Conservation (phyloP, 2,797 vertebrate species). For the Varecia variegata region DNA sequence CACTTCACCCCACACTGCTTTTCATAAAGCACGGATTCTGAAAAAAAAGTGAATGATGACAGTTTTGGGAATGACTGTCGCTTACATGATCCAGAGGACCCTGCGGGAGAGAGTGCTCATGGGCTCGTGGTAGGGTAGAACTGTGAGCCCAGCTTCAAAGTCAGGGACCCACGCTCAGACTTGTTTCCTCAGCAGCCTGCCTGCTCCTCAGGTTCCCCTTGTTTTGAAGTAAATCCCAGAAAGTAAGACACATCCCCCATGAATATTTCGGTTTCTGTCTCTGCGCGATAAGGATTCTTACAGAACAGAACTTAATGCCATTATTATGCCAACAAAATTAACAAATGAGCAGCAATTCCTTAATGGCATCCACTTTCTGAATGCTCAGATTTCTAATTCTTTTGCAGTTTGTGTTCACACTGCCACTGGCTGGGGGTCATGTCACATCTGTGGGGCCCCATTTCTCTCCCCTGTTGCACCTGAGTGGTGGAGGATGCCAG, state of each 20-base stretch:
- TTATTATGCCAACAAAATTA: background rate
- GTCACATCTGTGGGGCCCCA: background rate
- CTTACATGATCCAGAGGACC: background rate
- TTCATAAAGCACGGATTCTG: background rate
- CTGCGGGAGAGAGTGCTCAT: background rate
- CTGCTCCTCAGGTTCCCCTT: no score
- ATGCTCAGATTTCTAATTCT: background rate
- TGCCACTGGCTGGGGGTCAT: background rate
- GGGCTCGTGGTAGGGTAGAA: no score
- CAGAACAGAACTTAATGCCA: background rate
- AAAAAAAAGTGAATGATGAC: background rate
- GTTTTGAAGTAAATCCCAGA: background rate
- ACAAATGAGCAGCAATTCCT: background rate
- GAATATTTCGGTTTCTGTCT: no score
- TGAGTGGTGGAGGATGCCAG: background rate
- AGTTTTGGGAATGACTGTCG: background rate
- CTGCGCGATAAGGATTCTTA: background rate
- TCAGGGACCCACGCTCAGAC: background rate
- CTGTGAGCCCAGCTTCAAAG: background rate
- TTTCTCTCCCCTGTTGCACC: background rate
- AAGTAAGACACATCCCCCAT: background rate
- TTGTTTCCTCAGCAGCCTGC: background rate
- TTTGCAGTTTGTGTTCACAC: background rate
- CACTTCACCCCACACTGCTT: background rate
- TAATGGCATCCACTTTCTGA: accelerated